Evolutionary conservation across 2,797 vertebrate species (phyloP), one percentile per base, ranked within the genome.

Genomic region (Pagetopsis macropterus): DNA sequence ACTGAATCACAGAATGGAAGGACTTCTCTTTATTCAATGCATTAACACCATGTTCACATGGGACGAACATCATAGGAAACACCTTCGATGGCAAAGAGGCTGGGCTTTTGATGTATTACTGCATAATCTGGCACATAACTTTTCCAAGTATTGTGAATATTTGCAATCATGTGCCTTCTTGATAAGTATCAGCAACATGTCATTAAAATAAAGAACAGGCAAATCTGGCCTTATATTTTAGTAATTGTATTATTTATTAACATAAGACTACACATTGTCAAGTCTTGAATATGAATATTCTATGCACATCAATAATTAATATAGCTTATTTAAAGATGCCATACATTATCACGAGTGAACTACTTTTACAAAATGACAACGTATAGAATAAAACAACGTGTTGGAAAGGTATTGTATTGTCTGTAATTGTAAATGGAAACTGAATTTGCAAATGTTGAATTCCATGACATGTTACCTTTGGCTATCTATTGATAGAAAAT

Each of bases 21-120:
- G 59, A 55, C 55, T 37, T 37, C 19, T 33, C 41, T 62, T 55
- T 8, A 77, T 75, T 84, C 65, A 68, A 23, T 33, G 41, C 17
- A 43, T 69, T 78, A 78, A 86, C 72, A 60, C 45, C 66, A 54
- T 75, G 63, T 73, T 84, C 45, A 55, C 60, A 69, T 40, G 52
- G 45, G 37, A 19, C 61, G 52, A 56, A 77, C 75, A 83, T 58
- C 60, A 59, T 58, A 72, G 66, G 68, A 66, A 82, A 76, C 60
- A 41, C 72, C 41, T 54, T 57, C 71, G 72, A 84, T 76, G 64
- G 46, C 43, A 85, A 68, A 80, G 81, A 66, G 55, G 27, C 17
- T 48, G 37, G 44, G 61, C 21, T 77, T 87, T 86, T 85, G 77
- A 90, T 88, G 88, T 72, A 86, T 85, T 59, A 72, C 43, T 78